phyloP scores from a whole-genome alignment of 2,888 invertebrate species.

The Drosophila austrosaltans region DNA sequence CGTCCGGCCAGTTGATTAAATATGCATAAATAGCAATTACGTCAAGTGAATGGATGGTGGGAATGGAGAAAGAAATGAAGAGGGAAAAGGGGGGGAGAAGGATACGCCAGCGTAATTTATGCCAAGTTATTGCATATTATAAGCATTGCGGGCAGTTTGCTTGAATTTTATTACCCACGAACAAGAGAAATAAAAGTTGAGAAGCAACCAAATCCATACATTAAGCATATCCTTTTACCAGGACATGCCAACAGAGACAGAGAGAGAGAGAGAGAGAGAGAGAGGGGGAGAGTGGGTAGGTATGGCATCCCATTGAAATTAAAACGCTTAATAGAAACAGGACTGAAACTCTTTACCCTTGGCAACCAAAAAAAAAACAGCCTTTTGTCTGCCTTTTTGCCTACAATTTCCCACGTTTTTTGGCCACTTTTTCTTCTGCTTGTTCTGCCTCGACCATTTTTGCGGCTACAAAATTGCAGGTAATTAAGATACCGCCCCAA shows the following conservation, averaged over 20 bases:
- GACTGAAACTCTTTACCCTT: neutral
- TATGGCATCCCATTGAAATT: conserved; percentile 60
- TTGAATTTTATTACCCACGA: conserved; percentile 23
- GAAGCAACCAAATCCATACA: conserved; percentile 40
- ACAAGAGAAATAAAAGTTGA: conserved; percentile 25
- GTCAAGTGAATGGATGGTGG: conserved; percentile 31
- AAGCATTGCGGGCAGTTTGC: conserved; percentile 42
- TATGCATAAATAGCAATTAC: conserved; percentile 70
- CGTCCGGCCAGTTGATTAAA: conserved; percentile 57
- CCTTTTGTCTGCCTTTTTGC: conserved; percentile 40
- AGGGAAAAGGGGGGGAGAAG: neutral
- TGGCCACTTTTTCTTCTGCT: conserved; percentile 22
- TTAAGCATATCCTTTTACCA: conserved; percentile 49
- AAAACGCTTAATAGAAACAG: conserved; percentile 61
- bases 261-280: neutral
- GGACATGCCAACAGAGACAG: neutral
- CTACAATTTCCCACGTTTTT: conserved; percentile 34
- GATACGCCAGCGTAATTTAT: conserved; percentile 57
- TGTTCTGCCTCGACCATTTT: conserved; percentile 23
- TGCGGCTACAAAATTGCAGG: conserved; percentile 73
- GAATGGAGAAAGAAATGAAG: neutral
- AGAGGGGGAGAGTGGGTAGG: neutral
- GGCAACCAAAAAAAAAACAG: conserved; percentile 45
- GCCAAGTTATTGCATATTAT: conserved; percentile 67
- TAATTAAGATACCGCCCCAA: conserved; percentile 61